Conservation (phyloP, 2,797 vertebrate species). For the Myiotriccus ornatus region DNA sequence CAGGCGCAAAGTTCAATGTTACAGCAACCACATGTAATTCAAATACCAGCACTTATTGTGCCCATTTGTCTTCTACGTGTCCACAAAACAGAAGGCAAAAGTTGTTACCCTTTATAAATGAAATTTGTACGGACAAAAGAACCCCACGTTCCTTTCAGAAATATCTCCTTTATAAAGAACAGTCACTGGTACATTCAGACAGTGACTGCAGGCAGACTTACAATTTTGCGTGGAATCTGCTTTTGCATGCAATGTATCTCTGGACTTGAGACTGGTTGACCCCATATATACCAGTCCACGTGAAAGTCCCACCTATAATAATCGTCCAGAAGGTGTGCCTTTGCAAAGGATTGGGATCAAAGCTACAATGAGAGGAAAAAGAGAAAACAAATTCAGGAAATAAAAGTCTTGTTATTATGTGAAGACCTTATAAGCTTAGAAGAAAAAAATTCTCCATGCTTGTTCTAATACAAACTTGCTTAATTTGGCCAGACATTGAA, state of each 20-base stretch:
- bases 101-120: neutral
- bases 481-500: neutral
- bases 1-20: neutral
- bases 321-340: slow-evolving; percentile 96
- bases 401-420: neutral
- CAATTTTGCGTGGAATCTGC: slow-evolving; percentile 87
- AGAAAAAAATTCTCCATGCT: neutral
- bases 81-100: neutral
- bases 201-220: slow-evolving; percentile 74
- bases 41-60: neutral
- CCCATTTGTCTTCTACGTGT: neutral
- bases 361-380: slow-evolving; percentile 75
- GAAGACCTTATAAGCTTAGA: neutral
- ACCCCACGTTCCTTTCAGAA: neutral
- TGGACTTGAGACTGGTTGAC: slow-evolving; percentile 95
- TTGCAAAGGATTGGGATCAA: slow-evolving; percentile 87
- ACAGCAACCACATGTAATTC: neutral
- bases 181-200: neutral
- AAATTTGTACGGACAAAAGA: neutral
- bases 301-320: slow-evolving; percentile 85
- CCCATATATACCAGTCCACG: slow-evolving; percentile 88
- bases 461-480: neutral
- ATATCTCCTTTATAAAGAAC: neutral
- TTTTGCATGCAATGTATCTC: slow-evolving; percentile 94
- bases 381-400: slow-evolving; percentile 9